Evolutionary conservation across 92 coral and sea anemone genomes (phyloP), one percentile per base, ranked within the genome.

Genomic region (Actinostola sp.): DNA sequence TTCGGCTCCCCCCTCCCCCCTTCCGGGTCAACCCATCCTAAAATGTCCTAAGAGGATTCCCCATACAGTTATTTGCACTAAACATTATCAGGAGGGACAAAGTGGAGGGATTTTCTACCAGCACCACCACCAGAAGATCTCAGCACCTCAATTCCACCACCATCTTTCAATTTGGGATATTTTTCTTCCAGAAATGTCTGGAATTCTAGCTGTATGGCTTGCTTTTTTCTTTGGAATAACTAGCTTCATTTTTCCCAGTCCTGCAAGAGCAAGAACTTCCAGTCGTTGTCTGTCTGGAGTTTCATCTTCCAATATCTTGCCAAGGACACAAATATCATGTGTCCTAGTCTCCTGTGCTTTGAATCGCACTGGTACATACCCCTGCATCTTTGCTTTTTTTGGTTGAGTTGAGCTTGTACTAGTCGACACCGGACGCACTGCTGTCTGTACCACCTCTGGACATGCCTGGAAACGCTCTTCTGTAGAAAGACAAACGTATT

Each of bases 341-440:
- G 90, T 85, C 90, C 86, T 73, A 1, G 90, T 79, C 58, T 85
- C 90, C n/a, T 48, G 38, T 14, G 70, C 63, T 48, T n/a, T n/a
- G n/a, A n/a, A n/a, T n/a, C n/a, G n/a, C n/a, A n/a, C n/a, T n/a
- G n/a, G n/a, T n/a, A n/a, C n/a, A n/a, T n/a, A n/a, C n/a, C n/a
- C n/a, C n/a, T n/a, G n/a, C n/a, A n/a, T n/a, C n/a, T n/a, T n/a
- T n/a, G n/a, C n/a, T n/a, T n/a, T n/a, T n/a, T n/a, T n/a, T n/a
- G n/a, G n/a, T n/a, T n/a, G n/a, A n/a, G n/a, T n/a, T n/a, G n/a
- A n/a, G n/a, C n/a, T n/a, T n/a, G n/a, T n/a, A n/a, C n/a, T n/a
- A n/a, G n/a, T n/a, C n/a, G n/a, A n/a, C n/a, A n/a, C n/a, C n/a
- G n/a, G n/a, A n/a, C n/a, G n/a, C n/a, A n/a, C n/a, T n/a, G n/a